Conservation (phyloP, 2,113 vertebrate genomes). For the Myanophis thanlyinensis region DNA sequence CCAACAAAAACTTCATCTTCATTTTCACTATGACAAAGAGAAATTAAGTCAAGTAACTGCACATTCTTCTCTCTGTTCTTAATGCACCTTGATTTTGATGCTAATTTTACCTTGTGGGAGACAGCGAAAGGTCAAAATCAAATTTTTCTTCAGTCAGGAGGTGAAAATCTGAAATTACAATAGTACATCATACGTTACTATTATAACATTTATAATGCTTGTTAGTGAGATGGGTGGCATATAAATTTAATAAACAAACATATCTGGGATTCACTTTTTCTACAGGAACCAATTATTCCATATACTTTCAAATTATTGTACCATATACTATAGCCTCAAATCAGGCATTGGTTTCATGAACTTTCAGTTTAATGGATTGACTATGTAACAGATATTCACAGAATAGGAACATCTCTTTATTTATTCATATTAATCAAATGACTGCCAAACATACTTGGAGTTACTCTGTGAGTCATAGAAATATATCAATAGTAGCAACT, state of each 20-base stretch:
- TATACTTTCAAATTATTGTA: neutral
- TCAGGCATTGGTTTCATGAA: neutral
- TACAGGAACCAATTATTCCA: neutral
- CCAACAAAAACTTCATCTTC: constrained; percentile 90
- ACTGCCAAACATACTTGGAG: neutral
- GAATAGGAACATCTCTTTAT: neutral
- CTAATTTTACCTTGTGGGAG: constrained; percentile 70
- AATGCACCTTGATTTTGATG: neutral
- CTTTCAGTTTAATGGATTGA: neutral
- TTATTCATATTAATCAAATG: neutral
- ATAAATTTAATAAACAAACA: neutral
- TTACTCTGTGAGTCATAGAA: no score
- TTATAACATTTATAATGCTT: neutral
- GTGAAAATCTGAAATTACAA: constrained; percentile 51
- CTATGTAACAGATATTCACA: neutral
- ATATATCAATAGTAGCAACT: neutral
- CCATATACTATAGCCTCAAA: neutral
- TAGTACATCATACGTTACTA: neutral
- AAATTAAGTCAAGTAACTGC: constrained; percentile 13
- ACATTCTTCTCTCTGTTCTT: rapidly evolving
- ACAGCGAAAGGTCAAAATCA: constrained; percentile 77
- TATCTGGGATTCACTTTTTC: neutral
- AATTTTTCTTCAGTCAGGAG: constrained; percentile 76
- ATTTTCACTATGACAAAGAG: constrained; percentile 64
- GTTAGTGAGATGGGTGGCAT: neutral